phyloP scores from a whole-genome alignment of 2,888 invertebrate genomes.

The Calameuta pallipes region DNA sequence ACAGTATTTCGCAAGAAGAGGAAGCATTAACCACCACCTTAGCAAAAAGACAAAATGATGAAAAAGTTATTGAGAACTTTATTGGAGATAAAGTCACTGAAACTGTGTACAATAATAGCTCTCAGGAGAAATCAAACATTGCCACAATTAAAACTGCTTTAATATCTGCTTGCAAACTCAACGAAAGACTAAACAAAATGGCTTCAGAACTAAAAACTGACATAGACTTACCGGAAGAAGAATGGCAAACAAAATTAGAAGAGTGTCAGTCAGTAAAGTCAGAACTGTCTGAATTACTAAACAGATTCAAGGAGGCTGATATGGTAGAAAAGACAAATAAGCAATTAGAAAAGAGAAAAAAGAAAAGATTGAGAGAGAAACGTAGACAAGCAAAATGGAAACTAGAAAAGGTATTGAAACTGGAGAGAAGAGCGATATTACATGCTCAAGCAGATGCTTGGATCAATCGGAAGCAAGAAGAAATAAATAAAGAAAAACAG shows the following conservation, averaged over 20 bases:
- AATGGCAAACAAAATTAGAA: slow-evolving; percentile 71
- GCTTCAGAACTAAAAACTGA: slow-evolving; percentile 67
- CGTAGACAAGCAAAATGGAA: slow-evolving; percentile 63
- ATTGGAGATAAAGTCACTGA: slow-evolving; percentile 22
- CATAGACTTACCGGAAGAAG: slow-evolving; percentile 66
- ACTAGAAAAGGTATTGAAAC: slow-evolving; percentile 62
- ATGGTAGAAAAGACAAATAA: slow-evolving; percentile 37
- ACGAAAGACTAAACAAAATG: slow-evolving; percentile 59
- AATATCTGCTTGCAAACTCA: slow-evolving; percentile 55
- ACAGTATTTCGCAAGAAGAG: not conserved
- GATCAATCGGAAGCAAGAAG: slow-evolving; percentile 74
- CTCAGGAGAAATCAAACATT: slow-evolving; percentile 49
- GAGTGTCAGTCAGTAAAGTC: slow-evolving; percentile 68
- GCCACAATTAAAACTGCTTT: slow-evolving; percentile 58
- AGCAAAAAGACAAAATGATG: slow-evolving; percentile 40
- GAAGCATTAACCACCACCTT: slow-evolving; percentile 10
- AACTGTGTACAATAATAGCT: not conserved
- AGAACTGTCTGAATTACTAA: slow-evolving; percentile 66
- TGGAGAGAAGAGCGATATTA: slow-evolving; percentile 66
- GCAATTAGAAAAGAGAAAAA: slow-evolving; percentile 54
- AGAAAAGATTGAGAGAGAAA: slow-evolving; percentile 68
- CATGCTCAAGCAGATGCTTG: slow-evolving; percentile 76
- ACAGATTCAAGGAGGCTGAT: slow-evolving; percentile 63
- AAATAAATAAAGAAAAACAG: slow-evolving; percentile 73
- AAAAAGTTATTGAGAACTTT: slow-evolving; percentile 45